A percentile compares a stretch with the other conserved stretches of the same genome.
phyloP scores from a whole-genome alignment of 2,888 invertebrate genomes.

The Cephus sareptanus region DNA sequence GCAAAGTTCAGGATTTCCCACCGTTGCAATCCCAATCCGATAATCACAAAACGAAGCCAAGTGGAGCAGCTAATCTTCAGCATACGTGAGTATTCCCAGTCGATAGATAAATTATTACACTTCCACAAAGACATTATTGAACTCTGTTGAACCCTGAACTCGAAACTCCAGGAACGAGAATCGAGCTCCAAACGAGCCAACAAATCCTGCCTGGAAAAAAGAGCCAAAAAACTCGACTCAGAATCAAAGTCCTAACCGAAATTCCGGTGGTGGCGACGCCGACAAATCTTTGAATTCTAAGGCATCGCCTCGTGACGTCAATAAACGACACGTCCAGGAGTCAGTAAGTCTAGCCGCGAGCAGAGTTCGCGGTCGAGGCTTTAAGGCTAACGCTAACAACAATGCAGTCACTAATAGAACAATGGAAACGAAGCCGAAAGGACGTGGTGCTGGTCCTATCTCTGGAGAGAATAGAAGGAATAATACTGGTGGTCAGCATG shows the following conservation, averaged over 20 bases:
- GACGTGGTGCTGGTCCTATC: constrained; percentile 51
- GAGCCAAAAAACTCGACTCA: constrained; percentile 47
- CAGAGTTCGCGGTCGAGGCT: constrained; percentile 59
- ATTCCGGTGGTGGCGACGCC: constrained; percentile 38
- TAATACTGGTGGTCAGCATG: constrained; percentile 43
- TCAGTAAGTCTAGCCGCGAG: constrained; percentile 52
- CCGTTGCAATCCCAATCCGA: constrained; percentile 56
- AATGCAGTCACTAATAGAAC: constrained; percentile 54
- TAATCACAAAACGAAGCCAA: constrained; percentile 46
- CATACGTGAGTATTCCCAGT: constrained; percentile 38
- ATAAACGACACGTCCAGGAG: constrained; percentile 53
- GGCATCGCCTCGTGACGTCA: constrained; percentile 42
- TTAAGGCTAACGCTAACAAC: constrained; percentile 56
- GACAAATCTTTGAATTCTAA: constrained; percentile 43
- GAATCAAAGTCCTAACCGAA: constrained; percentile 51
- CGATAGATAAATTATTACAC: not conserved
- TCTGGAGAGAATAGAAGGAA: constrained; percentile 46
- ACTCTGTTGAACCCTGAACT: constrained; percentile 16
- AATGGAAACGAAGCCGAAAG: constrained; percentile 55
- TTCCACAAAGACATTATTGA: not conserved
- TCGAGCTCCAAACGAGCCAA: constrained; percentile 54
- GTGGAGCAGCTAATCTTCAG: constrained; percentile 27
- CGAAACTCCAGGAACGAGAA: constrained; percentile 52
- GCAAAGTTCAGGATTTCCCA: constrained; percentile 58
- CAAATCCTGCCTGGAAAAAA: constrained; percentile 57